Base-by-base conservation (phyloP, 1,140 invertebrate genomes). In the Nymphalis io region DNA sequence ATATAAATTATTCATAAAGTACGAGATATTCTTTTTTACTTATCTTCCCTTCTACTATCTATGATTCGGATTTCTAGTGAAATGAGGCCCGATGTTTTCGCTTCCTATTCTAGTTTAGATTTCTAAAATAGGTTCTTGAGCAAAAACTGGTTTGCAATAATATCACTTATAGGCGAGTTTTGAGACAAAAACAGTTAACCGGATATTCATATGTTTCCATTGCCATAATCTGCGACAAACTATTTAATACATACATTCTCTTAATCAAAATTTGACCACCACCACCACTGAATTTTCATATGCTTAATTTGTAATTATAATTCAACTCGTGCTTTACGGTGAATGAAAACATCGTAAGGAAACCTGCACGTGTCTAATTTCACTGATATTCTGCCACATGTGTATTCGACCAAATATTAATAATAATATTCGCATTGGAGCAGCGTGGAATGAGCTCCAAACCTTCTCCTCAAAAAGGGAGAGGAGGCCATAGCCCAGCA, bases 41-140 rank as follows among this genome's bases (percentile, higher is more conserved):
- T 2, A 33, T 1, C 4, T 8, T 6, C 2, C 46, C 20, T 18
- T 51, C 10, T 20, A 20, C 4, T 11, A 18, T 51, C 12, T 51
- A 21, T 12, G 16, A 20, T 51, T 51, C 11, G 46, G 51, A 55
- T 63, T 63, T 61, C 64, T 61, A 62, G 53, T 70, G 68, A 70
- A 74, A 74, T 70, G 68, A 38, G 48, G 20, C 48, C 15, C 20
- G 53, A 33, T 46, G 23, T 60, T 72, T 62, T 79, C 65, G 72
- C 72, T 79, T 77, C 73, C 61, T 72, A 63, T 59, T 70, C 73
- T 69, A 64, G 74, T 76, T 73, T 72, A 80, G 77, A 80, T 83
- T 81, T 77, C 79, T 80, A 73, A 70, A 61, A 74, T 64, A 64
- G 38, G 60, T 48, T 64, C 46, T 63, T 20, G 48, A 71, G 57